These are phyloP conservation scores for Melieria crassipennis DNA, from an alignment of 2,888 invertebrate genomes.

Conservation along the genomic window DNA sequence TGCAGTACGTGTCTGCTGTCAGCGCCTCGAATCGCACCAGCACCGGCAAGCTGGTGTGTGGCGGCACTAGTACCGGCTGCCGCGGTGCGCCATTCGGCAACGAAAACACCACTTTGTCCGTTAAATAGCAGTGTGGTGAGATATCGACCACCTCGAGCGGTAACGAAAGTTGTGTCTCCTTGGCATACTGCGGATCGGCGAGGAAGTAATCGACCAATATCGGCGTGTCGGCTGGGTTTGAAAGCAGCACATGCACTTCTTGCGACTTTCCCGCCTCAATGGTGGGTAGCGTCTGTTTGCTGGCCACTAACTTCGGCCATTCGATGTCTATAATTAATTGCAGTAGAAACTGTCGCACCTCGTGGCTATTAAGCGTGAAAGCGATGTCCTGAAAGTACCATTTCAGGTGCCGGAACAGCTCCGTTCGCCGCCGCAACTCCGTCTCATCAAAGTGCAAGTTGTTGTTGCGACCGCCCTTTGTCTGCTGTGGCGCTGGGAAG, in stretches of 20 bases:
- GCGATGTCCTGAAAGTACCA: slow-evolving; percentile 59
- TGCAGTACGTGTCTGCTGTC: slow-evolving; percentile 59
- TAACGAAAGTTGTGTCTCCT: slow-evolving; percentile 56
- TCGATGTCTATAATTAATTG: slow-evolving; percentile 62
- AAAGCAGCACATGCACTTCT: slow-evolving; percentile 56
- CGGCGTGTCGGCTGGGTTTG: slow-evolving; percentile 61
- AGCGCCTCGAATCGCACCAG: slow-evolving; percentile 58
- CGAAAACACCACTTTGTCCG: slow-evolving; percentile 60
- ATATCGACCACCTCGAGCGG: slow-evolving; percentile 63
- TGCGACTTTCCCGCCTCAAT: slow-evolving; percentile 61
- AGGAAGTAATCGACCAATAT: slow-evolving; percentile 59
- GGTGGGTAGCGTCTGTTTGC: slow-evolving; percentile 56
- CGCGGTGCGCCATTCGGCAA: slow-evolving; percentile 48
- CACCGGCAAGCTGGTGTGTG: slow-evolving; percentile 53
- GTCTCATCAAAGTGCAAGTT: slow-evolving; percentile 59
- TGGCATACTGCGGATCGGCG: slow-evolving; percentile 58
- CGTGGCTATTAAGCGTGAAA: slow-evolving; percentile 60
- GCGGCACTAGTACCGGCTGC: slow-evolving; percentile 53
- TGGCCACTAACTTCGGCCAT: slow-evolving; percentile 64
- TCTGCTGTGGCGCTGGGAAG: slow-evolving; percentile 38
- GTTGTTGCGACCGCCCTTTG: slow-evolving; percentile 42
- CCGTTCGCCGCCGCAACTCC: slow-evolving; percentile 60
- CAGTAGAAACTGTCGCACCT: slow-evolving; percentile 60
- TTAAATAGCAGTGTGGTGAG: slow-evolving; percentile 59
- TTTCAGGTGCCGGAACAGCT: slow-evolving; percentile 60